phyloP scores from a whole-genome alignment of 1,140 invertebrate species.

The Lethrus apterus region DNA sequence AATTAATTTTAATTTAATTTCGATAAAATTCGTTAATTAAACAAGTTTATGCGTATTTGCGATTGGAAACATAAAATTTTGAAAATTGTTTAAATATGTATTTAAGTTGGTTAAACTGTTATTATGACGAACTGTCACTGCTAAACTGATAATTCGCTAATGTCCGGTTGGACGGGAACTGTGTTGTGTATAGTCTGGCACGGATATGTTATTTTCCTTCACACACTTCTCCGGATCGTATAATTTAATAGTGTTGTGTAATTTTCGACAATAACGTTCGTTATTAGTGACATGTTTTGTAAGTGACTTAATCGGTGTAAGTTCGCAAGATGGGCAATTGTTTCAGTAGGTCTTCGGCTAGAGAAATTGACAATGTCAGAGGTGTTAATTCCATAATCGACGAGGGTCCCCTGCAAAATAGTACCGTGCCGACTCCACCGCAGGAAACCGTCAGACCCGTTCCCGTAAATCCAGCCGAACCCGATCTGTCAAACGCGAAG shows the following conservation, averaged over 20 bases:
- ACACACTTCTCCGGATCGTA: too few species aligned
- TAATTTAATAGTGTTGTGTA: too few species aligned
- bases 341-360: conserved; percentile 58
- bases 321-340: conserved; percentile 58
- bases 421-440: conserved; percentile 58
- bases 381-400: conserved; percentile 47
- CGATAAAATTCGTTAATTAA: too few species aligned
- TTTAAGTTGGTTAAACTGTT: not conserved
- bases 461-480: conserved; percentile 53
- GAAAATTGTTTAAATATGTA: not conserved
- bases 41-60: too few species aligned
- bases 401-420: conserved; percentile 51
- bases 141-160: too few species aligned
- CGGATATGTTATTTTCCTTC: too few species aligned
- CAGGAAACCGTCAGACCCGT: conserved; percentile 52
- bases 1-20: too few species aligned
- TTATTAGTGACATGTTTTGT: conserved; percentile 8
- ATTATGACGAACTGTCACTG: too few species aligned
- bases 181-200: too few species aligned
- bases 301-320: conserved; percentile 2
- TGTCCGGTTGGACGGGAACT: too few species aligned
- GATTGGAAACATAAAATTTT: conserved; percentile 1
- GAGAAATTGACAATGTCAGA: conserved; percentile 44
- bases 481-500: conserved; percentile 62
- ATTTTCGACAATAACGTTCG: too few species aligned